Evolutionary conservation across 2,797 vertebrate genomes (phyloP), one percentile per base, ranked within the genome.

Genomic region (Varecia variegata): DNA sequence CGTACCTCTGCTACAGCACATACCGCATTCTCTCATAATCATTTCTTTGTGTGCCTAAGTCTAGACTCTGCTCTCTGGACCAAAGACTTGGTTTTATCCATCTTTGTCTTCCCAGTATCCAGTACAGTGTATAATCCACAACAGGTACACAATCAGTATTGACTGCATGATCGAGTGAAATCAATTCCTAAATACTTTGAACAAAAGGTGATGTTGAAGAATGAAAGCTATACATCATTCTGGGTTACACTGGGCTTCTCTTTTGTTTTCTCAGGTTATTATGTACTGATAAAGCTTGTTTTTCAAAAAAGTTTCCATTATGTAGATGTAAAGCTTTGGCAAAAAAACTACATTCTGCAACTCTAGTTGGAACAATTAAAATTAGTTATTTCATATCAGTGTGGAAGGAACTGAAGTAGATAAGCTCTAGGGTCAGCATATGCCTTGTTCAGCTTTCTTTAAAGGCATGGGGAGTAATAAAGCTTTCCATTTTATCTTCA

Each of bases 381-480:
- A 89, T 98, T 97, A 93, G 95, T 98, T 98, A 96, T 95, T 97
- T 98, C 68, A 52, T 84, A 95, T 56, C 76, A 70, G 91, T 95
- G 96, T 95, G 35, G 96, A 95, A 97, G 92, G 84, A 96, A 97
- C 95, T 97, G 96, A 97, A 96, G 94, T 88, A 84, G 96, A 97
- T 97, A 98, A 98, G 88, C 98, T 98, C 97, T 95, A 95, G 96
- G 96, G 97, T 97, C 97, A 98, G 97, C 77, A 93, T 93, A 97
- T 97, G 96, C 97, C 98, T 98, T 98, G 97, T 97, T 98, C 98
- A 98, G 98, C 98, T 98, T 98, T 98, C 97, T 98, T 97, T 97
- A 97, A 98, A 98, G 97, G 98, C 98, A 97, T 2, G 83, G 97
- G 98, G 98, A 98, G 92, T 97, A 98, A 98, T 98, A 98, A 98